Base-by-base conservation (phyloP, 2,797 vertebrate species). In the Dendrocincla fuliginosa region DNA sequence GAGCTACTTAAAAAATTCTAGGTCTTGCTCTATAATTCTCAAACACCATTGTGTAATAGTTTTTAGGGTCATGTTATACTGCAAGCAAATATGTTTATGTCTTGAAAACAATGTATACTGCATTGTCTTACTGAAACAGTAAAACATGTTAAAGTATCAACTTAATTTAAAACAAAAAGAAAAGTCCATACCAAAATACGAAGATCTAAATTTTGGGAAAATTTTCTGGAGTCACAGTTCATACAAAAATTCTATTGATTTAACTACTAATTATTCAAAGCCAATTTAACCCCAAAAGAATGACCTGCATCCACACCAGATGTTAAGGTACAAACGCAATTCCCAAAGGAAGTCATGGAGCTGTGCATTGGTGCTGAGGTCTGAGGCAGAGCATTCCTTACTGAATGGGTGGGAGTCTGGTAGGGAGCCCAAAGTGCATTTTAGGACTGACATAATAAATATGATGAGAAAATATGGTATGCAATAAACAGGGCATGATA, bases 341-440 rank as follows among this genome's bases (percentile, higher is more conserved):
- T 15, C 30, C 16, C 11, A 41, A 11, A 39, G 32, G 44, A 74
- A 80, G 14, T 18, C 17, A 10, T 23, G 13, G 23, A 19, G 11
- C 15, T 81, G 8, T 1, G 3, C 16, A 13, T 11, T 41, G 39
- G 14, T 71, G 59, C 12, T 0, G 1, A 42, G 11, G 16, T 12
- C 50, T 88, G 23, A 6, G 16, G 9, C 14, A 60, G 25, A 57
- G 19, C 22, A 52, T 74, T 53, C 46, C 14, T 82, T 57, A 39
- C 9, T 27, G 42, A 87, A 81, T 2, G 11, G 13, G 4, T 69
- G 9, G 30, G 4, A 4, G 13, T 52, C 37, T 89, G 18, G 8
- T 50, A 77, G 16, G 35, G 27, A 69, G 14, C 7, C 24, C 28
- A 20, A 80, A 64, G 22, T 9, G 4, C 27, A 6, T 71, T 86